Evolutionary conservation across 2,113 vertebrate species (phyloP), one percentile per base, ranked within the genome.

Genomic region (Pterophyllum scalare): DNA sequence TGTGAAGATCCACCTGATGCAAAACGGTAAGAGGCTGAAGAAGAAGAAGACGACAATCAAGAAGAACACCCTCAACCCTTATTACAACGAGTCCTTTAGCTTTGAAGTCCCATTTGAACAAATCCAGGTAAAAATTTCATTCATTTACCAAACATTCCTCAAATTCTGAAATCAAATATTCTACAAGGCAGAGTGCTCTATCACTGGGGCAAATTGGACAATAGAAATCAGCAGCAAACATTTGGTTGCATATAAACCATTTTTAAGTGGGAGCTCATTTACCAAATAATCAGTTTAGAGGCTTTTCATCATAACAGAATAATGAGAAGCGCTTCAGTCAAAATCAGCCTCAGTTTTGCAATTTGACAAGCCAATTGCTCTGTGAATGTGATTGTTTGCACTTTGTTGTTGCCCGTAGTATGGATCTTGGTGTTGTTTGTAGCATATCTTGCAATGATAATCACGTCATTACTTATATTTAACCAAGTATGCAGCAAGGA

Each of bases 41-140:
- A 99, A 99, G 96, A 99, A 99, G 96, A 99, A 99, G 97, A 99
- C 98, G 83, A 99, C 98, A 88, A 99, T 99, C 96, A 99, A 99
- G 94, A 99, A 99, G 96, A 99, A 99, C 93, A 99, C 98, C 75
- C 98, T 99, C 77, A 99, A 99, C 95, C 98, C 98, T 84, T 99
- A 99, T 94, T 99, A 99, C 96, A 99, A 99, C 0, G 98, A 99
- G 95, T 99, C 98, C 76, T 99, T 99, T 96, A 99, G 98, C 95
- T 99, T 99, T 92, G 98, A 99, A 97, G 98, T 99, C 95, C 98
- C 98, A 35, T 99, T 99, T 28, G 98, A 99, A 95, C 98, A 99
- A 97, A 99, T 99, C 96, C 98, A 99, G 98, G 98, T 99, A 96
- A 17, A 2, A 8, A 33, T 38, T 75, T 33, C 3, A 24, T 11